Percentiles rank a stretch among this genome's conserved stretches.
Evolutionary conservation across 2,113 vertebrate genomes (phyloP).

Genomic region (Toxotes jaculatrix): DNA sequence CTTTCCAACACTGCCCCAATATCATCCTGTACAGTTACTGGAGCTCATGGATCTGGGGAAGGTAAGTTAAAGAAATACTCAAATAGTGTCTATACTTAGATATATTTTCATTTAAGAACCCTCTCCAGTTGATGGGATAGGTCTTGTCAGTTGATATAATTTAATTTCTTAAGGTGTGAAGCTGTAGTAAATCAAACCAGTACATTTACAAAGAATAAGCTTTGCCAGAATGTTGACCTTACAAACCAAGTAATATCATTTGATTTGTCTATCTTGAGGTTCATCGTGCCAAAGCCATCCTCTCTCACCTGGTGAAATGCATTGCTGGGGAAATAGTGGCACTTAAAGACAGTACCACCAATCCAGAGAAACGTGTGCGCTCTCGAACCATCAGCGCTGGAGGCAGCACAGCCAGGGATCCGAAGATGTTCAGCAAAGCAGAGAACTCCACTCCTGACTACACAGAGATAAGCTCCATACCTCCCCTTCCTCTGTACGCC

Average conservation of each 20-base stretch:
- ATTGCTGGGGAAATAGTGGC: conserved; percentile 96
- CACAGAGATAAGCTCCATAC: conserved; percentile 95
- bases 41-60: conserved; percentile 99
- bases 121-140: neutral
- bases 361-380: conserved; percentile 88
- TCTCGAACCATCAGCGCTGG: conserved; percentile 95
- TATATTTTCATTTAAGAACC: neutral
- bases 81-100: neutral
- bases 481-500: conserved; percentile 94
- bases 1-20: conserved; percentile 96
- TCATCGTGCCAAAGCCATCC: conserved; percentile 93
- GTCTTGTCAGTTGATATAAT: neutral
- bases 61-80: conserved; percentile 76
- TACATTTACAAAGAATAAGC: neutral
- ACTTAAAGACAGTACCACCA: conserved; percentile 86
- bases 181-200: neutral
- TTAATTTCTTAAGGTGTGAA: neutral
- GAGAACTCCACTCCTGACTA: conserved; percentile 89
- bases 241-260: neutral
- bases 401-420: conserved; percentile 92
- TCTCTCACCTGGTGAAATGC: conserved; percentile 97
- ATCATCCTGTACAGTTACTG: conserved; percentile 95
- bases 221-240: neutral
- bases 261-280: conserved; percentile 61
- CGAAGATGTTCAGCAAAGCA: conserved; percentile 90